Evolutionary conservation across 2,888 invertebrate genomes (phyloP), one percentile per base, ranked within the genome.

Genomic region (Lissocephala sabroskyi): DNA sequence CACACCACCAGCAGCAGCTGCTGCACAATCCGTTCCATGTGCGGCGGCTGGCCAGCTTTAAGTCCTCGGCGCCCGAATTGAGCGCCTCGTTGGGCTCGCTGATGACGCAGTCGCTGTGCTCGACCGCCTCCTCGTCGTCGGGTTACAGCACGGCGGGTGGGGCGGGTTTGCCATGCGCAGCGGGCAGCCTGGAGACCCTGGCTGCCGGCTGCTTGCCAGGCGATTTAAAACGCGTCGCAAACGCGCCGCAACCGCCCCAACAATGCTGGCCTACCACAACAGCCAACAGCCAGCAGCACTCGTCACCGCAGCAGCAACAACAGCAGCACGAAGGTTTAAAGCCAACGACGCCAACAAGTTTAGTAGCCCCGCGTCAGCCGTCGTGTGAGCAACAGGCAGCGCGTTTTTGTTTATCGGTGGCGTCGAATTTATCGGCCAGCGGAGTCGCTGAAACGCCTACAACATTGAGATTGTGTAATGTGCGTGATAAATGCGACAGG

Each of bases 41-140:
- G 42, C 53, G 67, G 10, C 26, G 37, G 19, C 43, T 73, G 35
- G 55, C 58, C 23, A 49, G 49, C 37, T 80, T 79, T 32, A 81
- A 79, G 49, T 75, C 81, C 41, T 79, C 80, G 18, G 75, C 80
- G 14, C 80, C 81, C 18, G 79, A 80, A 49, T 45, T 80, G 18
- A 81, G 77, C 57, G 70, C 78, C 49, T 79, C 81, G 42, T 59
- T 75, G 56, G 75, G 75, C 45, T 78, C 79, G 10, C 56, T 79
- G 52, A 79, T 80, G 80, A 78, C 75, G 54, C 79, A 80, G 57
- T 80, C 80, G 30, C 75, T 79, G 19, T 76, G 80, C 66, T 80
- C 80, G 43, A 76, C 66, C 42, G 65, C 65, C 40, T 64, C 64
- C 53, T 62, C 68, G 2, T 74, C 77, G 37, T 81, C 81, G 44